Evolutionary conservation across 1,140 invertebrate genomes (phyloP).

Genomic region (Drosophila trapezifrons): DNA sequence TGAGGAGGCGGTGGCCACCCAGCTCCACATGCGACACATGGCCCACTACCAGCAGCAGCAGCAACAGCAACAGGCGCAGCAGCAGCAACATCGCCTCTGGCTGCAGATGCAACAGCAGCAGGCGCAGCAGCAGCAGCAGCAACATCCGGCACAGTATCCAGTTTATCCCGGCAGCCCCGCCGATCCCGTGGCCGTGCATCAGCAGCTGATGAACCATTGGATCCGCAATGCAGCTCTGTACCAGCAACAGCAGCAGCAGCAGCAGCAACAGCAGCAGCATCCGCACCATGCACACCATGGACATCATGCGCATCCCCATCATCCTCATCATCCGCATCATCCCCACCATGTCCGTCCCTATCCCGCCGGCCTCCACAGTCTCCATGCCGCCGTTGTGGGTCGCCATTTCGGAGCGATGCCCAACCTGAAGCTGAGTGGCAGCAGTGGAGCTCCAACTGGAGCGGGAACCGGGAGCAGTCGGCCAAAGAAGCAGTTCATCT

Average conservation of each 20-base stretch:
- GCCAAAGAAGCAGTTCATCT: conserved; percentile 97
- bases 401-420: conserved; percentile 85
- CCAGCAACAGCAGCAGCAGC: conserved; percentile 85
- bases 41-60: conserved; percentile 74
- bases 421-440: conserved; percentile 85
- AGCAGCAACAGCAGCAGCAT: conserved; percentile 59
- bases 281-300: conserved; percentile 47
- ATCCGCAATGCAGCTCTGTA: conserved; percentile 88
- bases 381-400: conserved; percentile 65
- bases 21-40: conserved; percentile 72
- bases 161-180: conserved; percentile 74
- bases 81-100: conserved; percentile 75
- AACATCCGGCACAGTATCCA: conserved; percentile 60
- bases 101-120: conserved; percentile 66
- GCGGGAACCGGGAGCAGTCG: conserved; percentile 85
- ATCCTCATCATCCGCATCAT: conserved; percentile 61
- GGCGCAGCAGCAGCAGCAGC: conserved; percentile 59
- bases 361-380: conserved; percentile 77
- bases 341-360: conserved; percentile 70
- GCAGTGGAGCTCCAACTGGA: conserved; percentile 32
- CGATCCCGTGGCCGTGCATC: conserved; percentile 81
- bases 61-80: conserved; percentile 56
- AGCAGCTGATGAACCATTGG: conserved; percentile 89
- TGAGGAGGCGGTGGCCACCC: conserved; percentile 66
- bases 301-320: conserved; percentile 45